Evolutionary conservation across 2,888 invertebrate genomes (phyloP).

Genomic region (Onchidella celtica): DNA sequence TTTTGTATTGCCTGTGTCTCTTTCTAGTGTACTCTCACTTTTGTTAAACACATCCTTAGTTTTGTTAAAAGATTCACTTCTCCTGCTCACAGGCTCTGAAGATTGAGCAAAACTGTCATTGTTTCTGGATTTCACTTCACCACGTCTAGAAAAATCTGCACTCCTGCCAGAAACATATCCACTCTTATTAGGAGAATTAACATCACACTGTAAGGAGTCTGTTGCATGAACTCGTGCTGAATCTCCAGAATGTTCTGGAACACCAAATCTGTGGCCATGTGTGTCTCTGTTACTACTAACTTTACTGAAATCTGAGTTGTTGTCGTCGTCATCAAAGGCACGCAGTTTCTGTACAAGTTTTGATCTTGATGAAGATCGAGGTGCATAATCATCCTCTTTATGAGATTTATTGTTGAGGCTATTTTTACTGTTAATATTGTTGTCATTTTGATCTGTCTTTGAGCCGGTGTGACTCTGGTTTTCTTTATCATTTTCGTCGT

Average conservation of each 20-base stretch:
- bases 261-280: neutral
- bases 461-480: neutral
- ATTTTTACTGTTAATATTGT: constrained; percentile 21
- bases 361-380: neutral
- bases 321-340: constrained; percentile 9
- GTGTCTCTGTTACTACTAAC: neutral
- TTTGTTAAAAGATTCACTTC: constrained; percentile 5
- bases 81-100: neutral
- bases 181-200: neutral
- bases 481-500: constrained; percentile 56
- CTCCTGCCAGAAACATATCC: neutral
- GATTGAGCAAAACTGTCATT: neutral
- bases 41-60: constrained; percentile 35
- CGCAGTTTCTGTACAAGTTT: neutral
- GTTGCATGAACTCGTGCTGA: neutral
- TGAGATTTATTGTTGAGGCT: neutral
- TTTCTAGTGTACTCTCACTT: constrained; percentile 13
- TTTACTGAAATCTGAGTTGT: constrained; percentile 5
- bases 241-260: neutral
- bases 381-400: neutral
- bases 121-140: neutral
- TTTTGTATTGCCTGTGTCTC: neutral
- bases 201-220: too few species aligned
- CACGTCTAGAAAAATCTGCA: neutral
- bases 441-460: constrained; percentile 15